Base-by-base conservation (phyloP, 2,113 vertebrate species). In the Vidua macroura region DNA sequence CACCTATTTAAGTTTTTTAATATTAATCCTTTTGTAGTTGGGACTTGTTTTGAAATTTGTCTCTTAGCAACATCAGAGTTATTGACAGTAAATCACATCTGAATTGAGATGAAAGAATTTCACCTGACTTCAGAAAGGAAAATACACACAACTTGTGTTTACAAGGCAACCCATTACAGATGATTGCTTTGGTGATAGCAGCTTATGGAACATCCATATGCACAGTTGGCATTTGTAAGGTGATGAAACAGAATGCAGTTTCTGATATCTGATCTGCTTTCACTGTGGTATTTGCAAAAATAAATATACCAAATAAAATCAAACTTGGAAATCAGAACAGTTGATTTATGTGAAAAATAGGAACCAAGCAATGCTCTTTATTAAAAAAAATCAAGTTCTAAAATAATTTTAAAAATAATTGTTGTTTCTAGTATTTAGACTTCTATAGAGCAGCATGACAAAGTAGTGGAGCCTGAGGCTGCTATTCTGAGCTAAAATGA, bases 121-220 rank as follows among this genome's bases (percentile, higher is more conserved):
- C 91, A 95, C 90, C 94, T 96, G 88, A 94, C 92, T 95, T 70
- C 64, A 66, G 82, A 90, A 94, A 68, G 64, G 66, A 86, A 95
- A 94, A 83, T 75, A 66, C 22, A 82, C 55, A 84, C 88, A 95
- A 95, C 62, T 79, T 95, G 77, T 81, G 64, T 97, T 97, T 97
- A 91, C 91, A 96, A 95, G 92, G 86, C 72, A 52, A 66, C 66
- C 39, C 62, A 56, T 88, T 91, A 90, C 73, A 88, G 94, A 85
- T 3, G 35, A 96, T 96, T 48, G 31, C 33, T 70, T 95, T 77
- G 86, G 67, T 92, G 88, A 74, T 94, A 88, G 81, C 91, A 96
- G 73, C 93, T 96, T 85, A 69, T 52, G 90, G 83, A 97, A 95
- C 87, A 96, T 96, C 86, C 96, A 90, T 96, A 94, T 72, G 91